Percentiles rank a stretch among this genome's conserved stretches.
phyloP scores from a whole-genome alignment of 2,888 invertebrate genomes.

The Rotaria magnacalcarata region DNA sequence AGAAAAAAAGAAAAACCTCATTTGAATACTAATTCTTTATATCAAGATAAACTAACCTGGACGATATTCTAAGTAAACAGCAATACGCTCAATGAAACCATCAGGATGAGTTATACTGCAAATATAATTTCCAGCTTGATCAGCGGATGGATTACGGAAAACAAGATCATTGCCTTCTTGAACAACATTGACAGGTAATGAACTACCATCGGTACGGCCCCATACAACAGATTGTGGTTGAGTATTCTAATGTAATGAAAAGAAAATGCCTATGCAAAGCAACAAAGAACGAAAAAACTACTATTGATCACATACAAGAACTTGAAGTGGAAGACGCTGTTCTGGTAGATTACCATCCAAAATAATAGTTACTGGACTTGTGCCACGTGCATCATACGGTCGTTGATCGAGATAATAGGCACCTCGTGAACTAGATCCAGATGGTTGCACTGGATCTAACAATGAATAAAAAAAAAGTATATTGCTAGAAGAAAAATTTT shows the following conservation, averaged over 20 bases:
- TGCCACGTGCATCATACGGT: not conserved
- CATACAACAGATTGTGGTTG: slow-evolving; percentile 24
- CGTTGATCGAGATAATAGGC: not conserved
- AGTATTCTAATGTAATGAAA: not conserved
- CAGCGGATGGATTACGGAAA: not conserved
- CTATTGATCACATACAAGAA: not conserved
- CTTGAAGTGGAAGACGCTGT: slow-evolving; percentile 24
- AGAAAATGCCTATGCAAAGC: no score
- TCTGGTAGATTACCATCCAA: not conserved
- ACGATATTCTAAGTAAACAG: not conserved
- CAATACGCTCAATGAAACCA: not conserved
- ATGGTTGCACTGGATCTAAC: not conserved
- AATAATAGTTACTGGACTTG: not conserved
- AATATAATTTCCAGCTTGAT: slow-evolving; percentile 20
- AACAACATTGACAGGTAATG: not conserved
- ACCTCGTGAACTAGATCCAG: not conserved
- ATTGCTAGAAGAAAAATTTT: not conserved
- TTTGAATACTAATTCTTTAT: not conserved
- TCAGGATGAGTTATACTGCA: not conserved
- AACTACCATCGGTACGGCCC: slow-evolving; percentile 30
- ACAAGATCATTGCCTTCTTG: slow-evolving; percentile 11
- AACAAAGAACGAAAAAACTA: not conserved
- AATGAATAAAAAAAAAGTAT: not conserved
- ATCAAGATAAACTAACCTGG: not conserved
- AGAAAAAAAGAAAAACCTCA: not conserved